Base-by-base conservation (phyloP, 2,797 vertebrate species). In the Cephalopachus bancanus region DNA sequence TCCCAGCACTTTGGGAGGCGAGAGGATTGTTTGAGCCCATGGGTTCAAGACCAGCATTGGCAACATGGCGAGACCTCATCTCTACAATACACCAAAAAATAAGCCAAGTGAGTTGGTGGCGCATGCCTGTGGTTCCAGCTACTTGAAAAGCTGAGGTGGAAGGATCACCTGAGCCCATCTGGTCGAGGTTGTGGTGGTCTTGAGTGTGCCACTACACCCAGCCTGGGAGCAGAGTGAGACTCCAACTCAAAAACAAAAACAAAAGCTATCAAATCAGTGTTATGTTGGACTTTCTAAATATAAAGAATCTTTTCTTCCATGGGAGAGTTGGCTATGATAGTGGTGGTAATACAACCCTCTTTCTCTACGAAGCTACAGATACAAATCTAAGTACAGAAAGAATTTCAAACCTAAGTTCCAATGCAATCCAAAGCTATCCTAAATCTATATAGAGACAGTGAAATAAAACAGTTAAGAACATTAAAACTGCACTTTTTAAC, bases 231-330 rank as follows among this genome's bases (percentile, higher is more conserved):
- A 5, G 44, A 44, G 44, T 44, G 4, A 44, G 44, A 44, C 44
- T 44, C 44, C 6, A 7, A 44, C 44, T 44, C 44, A 44, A 44
- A 44, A 44, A 44, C 44, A 44, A 44, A 44, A 44, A 86, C 44
- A 97, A 86, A 93, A 37, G 3, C 37, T 57, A 76, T n/a, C 57
- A 74, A 92, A 78, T 79, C 44, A 78, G 19, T 78, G 10, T n/a
- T 65, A 44, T 12, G 2, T 0, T 85, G 24, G 10, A 28, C 33
- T 96, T 94, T 89, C 57, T 49, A 83, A 74, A 67, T 33, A 57
- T 30, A 88, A 28, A 87, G 8, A 94, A 74, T 22, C 92, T 24
- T 91, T 69, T 87, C 65, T 90, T 83, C 30, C 53, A 90, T 33
- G n/a, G 44, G 17, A 90, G 49, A 11, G 49, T 76, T 71, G 14